Conservation (phyloP, 2,797 vertebrate species). For the Varecia variegata region DNA sequence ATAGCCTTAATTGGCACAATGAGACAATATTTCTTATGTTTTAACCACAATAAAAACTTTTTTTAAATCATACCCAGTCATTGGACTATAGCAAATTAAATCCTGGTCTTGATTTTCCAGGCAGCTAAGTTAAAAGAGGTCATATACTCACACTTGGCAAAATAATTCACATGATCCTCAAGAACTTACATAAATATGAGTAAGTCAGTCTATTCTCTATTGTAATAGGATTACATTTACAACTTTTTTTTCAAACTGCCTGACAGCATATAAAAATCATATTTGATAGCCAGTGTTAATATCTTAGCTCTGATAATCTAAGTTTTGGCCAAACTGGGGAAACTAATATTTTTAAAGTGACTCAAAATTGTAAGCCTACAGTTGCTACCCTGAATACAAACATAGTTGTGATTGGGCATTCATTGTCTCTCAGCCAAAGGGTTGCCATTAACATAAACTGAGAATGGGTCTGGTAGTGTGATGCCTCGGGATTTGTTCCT, state of each 20-base stretch:
- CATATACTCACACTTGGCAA: not conserved
- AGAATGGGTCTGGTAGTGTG: not conserved
- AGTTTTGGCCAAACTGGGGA: not conserved
- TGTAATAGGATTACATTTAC: not conserved
- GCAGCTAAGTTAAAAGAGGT: not conserved
- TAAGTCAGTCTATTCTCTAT: not conserved
- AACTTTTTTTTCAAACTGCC: not conserved
- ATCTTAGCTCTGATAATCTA: not conserved
- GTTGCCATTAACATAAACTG: conserved; percentile 39
- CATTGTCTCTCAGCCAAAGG: not conserved
- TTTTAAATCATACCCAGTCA: not conserved
- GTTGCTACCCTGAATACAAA: not conserved
- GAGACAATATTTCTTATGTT: not conserved
- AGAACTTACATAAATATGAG: not conserved
- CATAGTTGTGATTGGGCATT: not conserved
- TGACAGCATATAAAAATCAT: not conserved
- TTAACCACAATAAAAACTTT: not conserved
- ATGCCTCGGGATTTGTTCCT: too few species aligned
- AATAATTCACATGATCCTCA: not conserved
- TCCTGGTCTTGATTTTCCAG: not conserved
- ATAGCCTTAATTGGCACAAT: not conserved
- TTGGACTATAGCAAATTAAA: not conserved
- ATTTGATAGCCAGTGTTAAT: not conserved
- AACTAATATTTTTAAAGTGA: not conserved
- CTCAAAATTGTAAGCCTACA: not conserved